These are phyloP conservation scores for Corbicula japonica DNA, from an alignment of 2,888 invertebrate species.

Conservation along the genomic window DNA sequence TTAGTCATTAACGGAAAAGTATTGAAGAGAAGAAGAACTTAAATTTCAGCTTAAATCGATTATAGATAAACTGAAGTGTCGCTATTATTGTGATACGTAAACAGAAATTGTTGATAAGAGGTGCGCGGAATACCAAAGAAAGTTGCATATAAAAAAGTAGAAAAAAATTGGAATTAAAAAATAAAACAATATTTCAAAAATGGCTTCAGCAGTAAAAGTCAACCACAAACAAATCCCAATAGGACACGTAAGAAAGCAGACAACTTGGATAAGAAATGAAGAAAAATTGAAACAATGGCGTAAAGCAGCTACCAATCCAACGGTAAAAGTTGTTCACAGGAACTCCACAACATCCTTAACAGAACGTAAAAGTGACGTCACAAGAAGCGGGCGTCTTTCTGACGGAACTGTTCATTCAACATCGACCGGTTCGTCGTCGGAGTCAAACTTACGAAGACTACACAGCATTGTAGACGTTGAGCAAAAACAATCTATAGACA, in stretches of 20 bases:
- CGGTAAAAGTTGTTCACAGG: conserved; percentile 27
- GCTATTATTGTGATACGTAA: conserved; percentile 2
- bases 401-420: conserved; percentile 55
- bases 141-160: not conserved
- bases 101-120: conserved; percentile 13
- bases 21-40: conserved; percentile 10
- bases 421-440: conserved; percentile 55
- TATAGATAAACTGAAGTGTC: conserved; percentile 27
- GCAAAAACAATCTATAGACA: conserved; percentile 67
- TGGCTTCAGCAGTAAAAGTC: conserved; percentile 32
- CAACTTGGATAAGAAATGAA: conserved; percentile 69
- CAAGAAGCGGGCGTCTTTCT: conserved; percentile 62
- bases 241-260: conserved; percentile 39
- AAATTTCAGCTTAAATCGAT: conserved; percentile 18
- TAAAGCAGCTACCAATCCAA: conserved; percentile 41
- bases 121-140: not conserved
- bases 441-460: conserved; percentile 44
- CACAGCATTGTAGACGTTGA: conserved; percentile 60
- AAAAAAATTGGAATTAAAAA: not conserved
- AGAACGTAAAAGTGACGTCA: conserved; percentile 72
- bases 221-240: conserved; percentile 15
- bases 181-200: conserved; percentile 1
- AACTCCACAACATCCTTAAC: conserved; percentile 45
- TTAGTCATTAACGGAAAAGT: conserved; percentile 4
- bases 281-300: conserved; percentile 72